phyloP scores from a whole-genome alignment of 2,797 vertebrate species.

The Acropternis orthonyx region DNA sequence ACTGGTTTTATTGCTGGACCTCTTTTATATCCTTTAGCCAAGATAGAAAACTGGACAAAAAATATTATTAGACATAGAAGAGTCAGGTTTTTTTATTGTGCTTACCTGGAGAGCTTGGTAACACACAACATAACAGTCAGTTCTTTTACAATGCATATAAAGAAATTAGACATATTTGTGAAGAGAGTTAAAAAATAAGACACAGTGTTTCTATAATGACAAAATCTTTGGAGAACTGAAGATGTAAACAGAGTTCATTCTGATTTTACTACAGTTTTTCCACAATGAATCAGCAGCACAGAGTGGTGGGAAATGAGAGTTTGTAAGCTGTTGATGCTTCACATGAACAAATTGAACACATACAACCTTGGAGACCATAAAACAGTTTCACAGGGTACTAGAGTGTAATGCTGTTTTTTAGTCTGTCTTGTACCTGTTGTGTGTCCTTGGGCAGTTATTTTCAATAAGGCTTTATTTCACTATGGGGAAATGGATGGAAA shows the following conservation, averaged over 20 bases:
- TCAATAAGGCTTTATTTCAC: neutral
- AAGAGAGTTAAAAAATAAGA: neutral
- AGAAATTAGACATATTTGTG: neutral
- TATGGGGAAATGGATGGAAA: neutral
- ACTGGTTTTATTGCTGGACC: neutral
- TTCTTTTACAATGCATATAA: neutral
- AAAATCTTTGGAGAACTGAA: neutral
- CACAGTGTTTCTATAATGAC: neutral
- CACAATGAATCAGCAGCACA: neutral
- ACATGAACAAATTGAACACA: neutral
- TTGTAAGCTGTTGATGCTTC: neutral
- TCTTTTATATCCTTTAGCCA: constrained; percentile 14
- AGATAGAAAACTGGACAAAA: neutral
- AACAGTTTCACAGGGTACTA: neutral
- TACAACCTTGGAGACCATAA: neutral
- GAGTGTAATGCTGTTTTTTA: neutral
- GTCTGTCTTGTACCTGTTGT: neutral
- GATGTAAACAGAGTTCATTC: neutral
- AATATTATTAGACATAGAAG: neutral
- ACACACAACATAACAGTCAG: neutral
- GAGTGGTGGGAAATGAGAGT: neutral
- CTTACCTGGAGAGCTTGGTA: neutral
- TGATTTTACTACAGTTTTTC: neutral
- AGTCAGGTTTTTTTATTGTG: neutral
- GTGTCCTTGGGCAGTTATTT: neutral